Evolutionary conservation across 2,113 vertebrate species (phyloP), one percentile per base, ranked within the genome.

Genomic region (Sebastes schlegelii): DNA sequence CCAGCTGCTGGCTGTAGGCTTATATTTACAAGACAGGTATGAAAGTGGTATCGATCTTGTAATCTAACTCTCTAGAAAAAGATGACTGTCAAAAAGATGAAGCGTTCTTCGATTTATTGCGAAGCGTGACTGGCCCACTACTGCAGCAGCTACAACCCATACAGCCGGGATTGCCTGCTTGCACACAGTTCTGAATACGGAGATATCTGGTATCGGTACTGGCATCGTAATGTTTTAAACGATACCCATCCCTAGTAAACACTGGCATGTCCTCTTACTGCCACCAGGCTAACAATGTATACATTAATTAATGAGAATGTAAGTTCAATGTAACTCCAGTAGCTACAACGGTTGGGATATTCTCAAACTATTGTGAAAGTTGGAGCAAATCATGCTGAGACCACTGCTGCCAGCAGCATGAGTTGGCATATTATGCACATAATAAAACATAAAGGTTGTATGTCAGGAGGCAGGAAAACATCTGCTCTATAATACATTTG

Each of bases 381-480:
- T 51, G 8, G n/a, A 57, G 52, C 21, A 49, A 55, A 46, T 77
- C 58, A 43, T 45, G 62, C 45, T 34, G 69, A 82, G 55, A 76
- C 8, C 2, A 0, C 57, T 52, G 12, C 48, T 48, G 23, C 12
- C 43, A 63, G 51, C 66, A 34, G 45, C 45, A 48, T 7, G 21
- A 79, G 57, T 74, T 54, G 8, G 10, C 3, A 45, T 58, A 46
- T 74, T 1, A 34, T 34, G 34, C 23, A 34, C 67, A 68, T 69
- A 57, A 76, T 81, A 67, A 86, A 75, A 78, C 78, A 76, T 64
- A 6, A 73, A 75, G 8, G 23, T 74, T 77, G 12, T 61, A 45
- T 85, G 52, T 74, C 26, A 4, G 1, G 34, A 45, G n/a, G 17
- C 5, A 77, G 0, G 6, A 75, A 79, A 89, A 83, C 67, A 89